Percentiles rank a stretch among this genome's conserved stretches.
phyloP scores from a whole-genome alignment of 2,797 vertebrate genomes.

The Siniperca scherzeri region DNA sequence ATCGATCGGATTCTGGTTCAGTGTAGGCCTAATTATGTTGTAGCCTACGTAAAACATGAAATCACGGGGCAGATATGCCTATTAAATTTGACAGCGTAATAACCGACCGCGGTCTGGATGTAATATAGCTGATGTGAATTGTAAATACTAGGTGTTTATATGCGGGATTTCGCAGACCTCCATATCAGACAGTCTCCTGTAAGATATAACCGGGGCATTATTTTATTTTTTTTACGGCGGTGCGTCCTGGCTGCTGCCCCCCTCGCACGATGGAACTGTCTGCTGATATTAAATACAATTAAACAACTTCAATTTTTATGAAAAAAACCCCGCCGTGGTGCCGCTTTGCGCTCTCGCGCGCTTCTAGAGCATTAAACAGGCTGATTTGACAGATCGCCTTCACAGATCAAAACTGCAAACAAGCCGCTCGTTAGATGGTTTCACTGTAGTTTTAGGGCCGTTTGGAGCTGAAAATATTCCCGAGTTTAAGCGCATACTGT shows the following conservation, averaged over 20 bases:
- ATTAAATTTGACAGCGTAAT: constrained; percentile 15
- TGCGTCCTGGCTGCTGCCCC: constrained; percentile 17
- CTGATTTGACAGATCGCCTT: background rate
- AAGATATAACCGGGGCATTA: constrained; percentile 1
- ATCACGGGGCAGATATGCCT: background rate
- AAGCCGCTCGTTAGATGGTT: constrained; percentile 1
- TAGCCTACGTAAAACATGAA: constrained; percentile 5
- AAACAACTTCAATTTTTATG: constrained; percentile 26
- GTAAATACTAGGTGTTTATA: constrained; percentile 25
- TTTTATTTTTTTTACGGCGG: background rate
- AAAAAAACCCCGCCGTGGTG: constrained; percentile 13
- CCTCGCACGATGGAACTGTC: background rate
- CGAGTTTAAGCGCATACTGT: background rate
- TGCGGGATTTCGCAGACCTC: constrained; percentile 32
- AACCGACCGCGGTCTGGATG: constrained; percentile 4
- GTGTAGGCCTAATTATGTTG: background rate
- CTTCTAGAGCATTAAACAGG: background rate
- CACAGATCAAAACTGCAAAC: background rate
- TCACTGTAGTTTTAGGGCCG: constrained; percentile 8
- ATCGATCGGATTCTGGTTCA: background rate
- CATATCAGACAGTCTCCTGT: background rate
- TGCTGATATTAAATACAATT: constrained; percentile 25
- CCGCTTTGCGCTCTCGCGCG: constrained; percentile 22
- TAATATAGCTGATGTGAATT: background rate
- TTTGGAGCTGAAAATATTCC: constrained; percentile 14